phyloP scores from a whole-genome alignment of 1,140 invertebrate species.

The Carposina sasakii region DNA sequence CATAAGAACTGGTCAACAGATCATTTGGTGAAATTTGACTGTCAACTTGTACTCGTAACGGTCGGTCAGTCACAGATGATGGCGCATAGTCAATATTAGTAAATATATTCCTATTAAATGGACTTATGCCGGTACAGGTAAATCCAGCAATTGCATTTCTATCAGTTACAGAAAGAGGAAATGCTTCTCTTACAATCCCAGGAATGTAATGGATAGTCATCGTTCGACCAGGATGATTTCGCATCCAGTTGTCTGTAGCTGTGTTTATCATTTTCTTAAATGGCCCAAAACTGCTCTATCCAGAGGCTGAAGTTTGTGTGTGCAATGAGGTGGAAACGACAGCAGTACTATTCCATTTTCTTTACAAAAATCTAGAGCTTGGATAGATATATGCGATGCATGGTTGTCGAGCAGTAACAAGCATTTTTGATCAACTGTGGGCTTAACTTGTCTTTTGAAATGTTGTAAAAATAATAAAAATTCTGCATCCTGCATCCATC shows the following conservation, averaged over 20 bases:
- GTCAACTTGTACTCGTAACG: not conserved
- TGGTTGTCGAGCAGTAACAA: conserved; percentile 12
- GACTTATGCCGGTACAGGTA: conserved; percentile 51
- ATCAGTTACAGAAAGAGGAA: conserved; percentile 37
- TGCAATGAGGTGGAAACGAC: not conserved
- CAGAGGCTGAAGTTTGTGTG: conserved; percentile 4
- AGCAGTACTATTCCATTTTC: not conserved
- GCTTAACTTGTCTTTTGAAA: conserved; percentile 13
- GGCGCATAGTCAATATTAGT: conserved; percentile 47
- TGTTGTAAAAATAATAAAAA: conserved; percentile 14
- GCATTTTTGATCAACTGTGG: conserved; percentile 1
- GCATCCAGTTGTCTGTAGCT: conserved; percentile 15
- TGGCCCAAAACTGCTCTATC: conserved; percentile 17
- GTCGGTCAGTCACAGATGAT: conserved; percentile 26
- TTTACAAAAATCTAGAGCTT: not conserved
- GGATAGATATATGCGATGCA: conserved; percentile 4
- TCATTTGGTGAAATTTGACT: no score
- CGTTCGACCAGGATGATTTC: conserved; percentile 9
- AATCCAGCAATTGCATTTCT: conserved; percentile 61
- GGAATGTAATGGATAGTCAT: conserved; percentile 15
- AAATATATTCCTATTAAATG: conserved; percentile 54
- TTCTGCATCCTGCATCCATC: conserved; percentile 12
- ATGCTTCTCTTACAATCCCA: conserved; percentile 10
- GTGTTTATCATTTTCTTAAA: conserved; percentile 14
- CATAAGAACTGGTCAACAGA: no score